phyloP scores from a whole-genome alignment of 2,113 vertebrate genomes.

The Garra rufa region DNA sequence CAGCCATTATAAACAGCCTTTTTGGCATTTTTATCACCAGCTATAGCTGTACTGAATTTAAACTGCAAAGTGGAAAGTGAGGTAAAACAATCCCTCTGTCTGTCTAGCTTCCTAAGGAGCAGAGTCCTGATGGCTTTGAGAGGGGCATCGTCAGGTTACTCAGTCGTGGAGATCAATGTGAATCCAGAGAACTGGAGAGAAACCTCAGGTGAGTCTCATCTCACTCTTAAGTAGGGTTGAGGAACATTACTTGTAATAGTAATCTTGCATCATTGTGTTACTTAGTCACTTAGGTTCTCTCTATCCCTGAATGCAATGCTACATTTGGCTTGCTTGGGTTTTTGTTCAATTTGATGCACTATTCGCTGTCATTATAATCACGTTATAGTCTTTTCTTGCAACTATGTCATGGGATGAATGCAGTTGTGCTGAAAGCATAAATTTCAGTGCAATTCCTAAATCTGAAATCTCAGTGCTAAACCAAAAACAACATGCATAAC shows the following conservation, averaged over 20 bases:
- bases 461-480: neutral
- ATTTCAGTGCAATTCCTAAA: no score
- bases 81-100: conserved; percentile 12
- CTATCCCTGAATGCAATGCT: neutral
- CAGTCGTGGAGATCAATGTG: conserved; percentile 80
- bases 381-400: no score
- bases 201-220: conserved; percentile 77
- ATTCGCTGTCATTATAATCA: neutral
- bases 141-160: conserved; percentile 82
- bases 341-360: no score
- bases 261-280: neutral
- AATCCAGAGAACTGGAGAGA: conserved; percentile 82
- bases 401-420: neutral
- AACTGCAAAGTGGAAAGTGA: neutral
- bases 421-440: neutral
- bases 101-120: conserved; percentile 85
- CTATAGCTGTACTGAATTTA: neutral
- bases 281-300: neutral
- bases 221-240: neutral
- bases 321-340: neutral
- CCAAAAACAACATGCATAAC: neutral
- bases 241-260: neutral
- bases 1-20: neutral
- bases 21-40: neutral
- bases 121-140: conserved; percentile 83